Percentiles rank a stretch among this genome's conserved stretches.
These are phyloP conservation scores for Callosobruchus maculatus DNA, from an alignment of 2,888 invertebrate species.

Conservation along the genomic window DNA sequence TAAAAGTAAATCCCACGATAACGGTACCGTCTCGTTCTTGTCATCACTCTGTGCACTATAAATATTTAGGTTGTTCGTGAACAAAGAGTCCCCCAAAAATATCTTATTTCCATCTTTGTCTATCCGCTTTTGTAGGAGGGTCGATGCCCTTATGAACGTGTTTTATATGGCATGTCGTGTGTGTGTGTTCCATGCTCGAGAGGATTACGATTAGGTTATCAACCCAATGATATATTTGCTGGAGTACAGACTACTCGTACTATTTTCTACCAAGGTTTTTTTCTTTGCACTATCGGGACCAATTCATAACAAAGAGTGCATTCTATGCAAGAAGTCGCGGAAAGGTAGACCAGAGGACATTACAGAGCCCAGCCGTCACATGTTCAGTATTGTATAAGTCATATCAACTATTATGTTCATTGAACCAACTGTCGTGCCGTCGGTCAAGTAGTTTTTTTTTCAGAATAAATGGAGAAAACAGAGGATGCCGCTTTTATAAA, in stretches of 20 bases:
- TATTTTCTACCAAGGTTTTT: too few species aligned
- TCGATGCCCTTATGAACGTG: not conserved
- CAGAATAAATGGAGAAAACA: too few species aligned
- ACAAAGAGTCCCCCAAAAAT: not conserved
- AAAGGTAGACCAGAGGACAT: too few species aligned
- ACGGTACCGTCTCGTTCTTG: not conserved
- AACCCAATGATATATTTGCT: not conserved
- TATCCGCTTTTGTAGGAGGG: not conserved
- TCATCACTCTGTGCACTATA: not conserved
- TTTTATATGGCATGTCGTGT: not conserved
- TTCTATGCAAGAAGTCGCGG: too few species aligned
- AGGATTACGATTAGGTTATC: not conserved
- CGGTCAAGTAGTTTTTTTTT: too few species aligned
- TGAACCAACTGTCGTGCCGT: too few species aligned
- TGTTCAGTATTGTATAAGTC: too few species aligned
- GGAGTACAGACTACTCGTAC: not conserved
- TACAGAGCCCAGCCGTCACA: too few species aligned
- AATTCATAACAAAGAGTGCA: too few species aligned
- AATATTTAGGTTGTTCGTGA: not conserved
- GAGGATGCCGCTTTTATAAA: too few species aligned
- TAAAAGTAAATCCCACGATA: not conserved
- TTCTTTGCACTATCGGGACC: too few species aligned
- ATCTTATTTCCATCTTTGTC: not conserved
- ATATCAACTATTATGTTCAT: too few species aligned
- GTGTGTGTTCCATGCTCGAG: not conserved